Base-by-base conservation (phyloP, 2,113 vertebrate genomes). In the Triplophysa siluroides region DNA sequence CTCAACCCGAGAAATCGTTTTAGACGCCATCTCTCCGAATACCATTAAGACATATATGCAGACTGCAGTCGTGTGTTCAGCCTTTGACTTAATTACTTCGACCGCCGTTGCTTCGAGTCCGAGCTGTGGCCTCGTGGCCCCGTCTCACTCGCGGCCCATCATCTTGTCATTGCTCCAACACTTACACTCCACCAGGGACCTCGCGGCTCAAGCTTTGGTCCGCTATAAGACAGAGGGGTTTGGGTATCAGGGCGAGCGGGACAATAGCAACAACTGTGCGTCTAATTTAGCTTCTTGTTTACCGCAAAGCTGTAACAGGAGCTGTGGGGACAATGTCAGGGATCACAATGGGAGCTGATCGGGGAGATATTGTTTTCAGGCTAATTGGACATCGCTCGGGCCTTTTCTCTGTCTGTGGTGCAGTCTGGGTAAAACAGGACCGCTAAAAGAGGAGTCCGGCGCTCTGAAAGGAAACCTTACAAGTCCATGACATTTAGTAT, bases 331-430 rank as follows among this genome's bases (percentile, higher is more conserved):
- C 92, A 92, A 92, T 92, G 89, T 85, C 60, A 79, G 84, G 33
- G 83, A 84, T 88, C 89, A 93, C 91, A 93, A 92, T 89, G 92
- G 92, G 91, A 90, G 90, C 88, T 86, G 91, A 93, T 93, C 89
- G 85, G 89, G 90, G 92, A 90, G 88, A 91, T 94, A 93, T 94
- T 93, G 93, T 94, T 94, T 93, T 92, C 92, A 92, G 87, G 89
- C 86, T 93, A 94, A 93, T 94, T 94, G 92, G 92, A 84, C 81
- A 84, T 73, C 66, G 82, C 79, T 69, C 85, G 85, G 89, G 83
- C 86, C 85, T 81, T 83, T 26, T 43, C 89, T 88, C 90, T 88
- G 89, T 88, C 86, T 19, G 88, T 88, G 86, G 87, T 81, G 78
- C 81, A 60, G 41, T 83, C 86, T 86, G 43, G 11, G 89, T 84